Evolutionary conservation across 2,797 vertebrate species (phyloP), one percentile per base, ranked within the genome.

Genomic region (Liasis olivaceus): DNA sequence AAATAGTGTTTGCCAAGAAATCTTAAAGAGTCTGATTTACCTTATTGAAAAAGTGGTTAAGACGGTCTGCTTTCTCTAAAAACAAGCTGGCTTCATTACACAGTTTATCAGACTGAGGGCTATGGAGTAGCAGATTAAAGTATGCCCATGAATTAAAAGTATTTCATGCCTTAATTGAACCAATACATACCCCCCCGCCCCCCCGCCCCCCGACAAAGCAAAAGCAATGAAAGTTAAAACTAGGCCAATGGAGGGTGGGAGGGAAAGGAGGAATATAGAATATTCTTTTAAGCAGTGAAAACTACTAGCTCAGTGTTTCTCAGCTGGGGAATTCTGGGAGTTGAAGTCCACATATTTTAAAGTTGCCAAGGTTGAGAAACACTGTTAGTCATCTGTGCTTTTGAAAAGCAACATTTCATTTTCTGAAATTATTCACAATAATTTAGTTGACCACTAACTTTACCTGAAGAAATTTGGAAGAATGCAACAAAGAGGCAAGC

Each of bases 1-100:
- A 86, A 93, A 89, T 60, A 3, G 31, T 77, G 28, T 90, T 94
- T 91, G 90, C 93, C 95, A 96, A 87, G 17, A 93, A 0, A 0
- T 69, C 88, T 95, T 96, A 91, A 85, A 92, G 72, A 94, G 95
- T 93, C 91, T 91, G 94, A 88, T 93, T 77, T 93, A 96, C 58
- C 56, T 95, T 95, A 95, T 93, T 87, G 62, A 59, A 92, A 60
- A 64, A 84, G 51, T 63, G 4, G 59, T 92, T 85, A 92, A 58
- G 64, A 22, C 14, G 47, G 13, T n/a, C 47, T 15, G n/a, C 72
- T 84, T 92, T 51, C n/a, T 84, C 59, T 63, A 28, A 89, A 92
- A 92, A 89, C 24, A 88, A 92, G 59, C 14, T 20, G 2, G 13
- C 5, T 89, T 89, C 60, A 92, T 89, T 26, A 64, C 60, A 54